Evolutionary conservation across 2,888 invertebrate species (phyloP).

Genomic region (Erebia epiphron): DNA sequence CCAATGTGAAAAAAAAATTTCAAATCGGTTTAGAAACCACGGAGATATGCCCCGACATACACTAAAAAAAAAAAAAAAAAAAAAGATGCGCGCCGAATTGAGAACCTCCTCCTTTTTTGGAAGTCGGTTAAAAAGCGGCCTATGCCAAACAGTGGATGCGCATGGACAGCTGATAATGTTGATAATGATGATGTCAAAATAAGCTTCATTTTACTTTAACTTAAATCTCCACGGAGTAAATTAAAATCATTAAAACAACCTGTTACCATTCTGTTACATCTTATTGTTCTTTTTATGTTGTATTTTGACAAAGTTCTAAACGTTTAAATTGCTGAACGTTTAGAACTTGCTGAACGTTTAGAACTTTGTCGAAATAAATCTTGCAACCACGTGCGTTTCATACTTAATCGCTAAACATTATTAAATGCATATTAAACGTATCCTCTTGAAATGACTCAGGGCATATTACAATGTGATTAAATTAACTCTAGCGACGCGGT

Average conservation of each 20-base stretch:
- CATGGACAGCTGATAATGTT: too few species aligned
- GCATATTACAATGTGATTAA: constrained; percentile 35
- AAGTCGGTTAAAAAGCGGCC: too few species aligned
- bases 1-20: too few species aligned
- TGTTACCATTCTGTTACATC: background rate
- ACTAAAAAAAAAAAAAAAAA: too few species aligned
- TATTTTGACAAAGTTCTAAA: background rate
- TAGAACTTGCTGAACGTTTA: background rate
- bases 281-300: background rate
- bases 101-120: too few species aligned
- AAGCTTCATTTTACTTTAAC: too few species aligned
- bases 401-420: constrained; percentile 37
- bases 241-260: background rate
- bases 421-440: constrained; percentile 38
- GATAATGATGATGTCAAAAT: too few species aligned
- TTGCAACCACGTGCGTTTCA: constrained; percentile 33
- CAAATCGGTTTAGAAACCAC: too few species aligned
- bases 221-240: background rate
- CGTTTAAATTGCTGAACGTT: background rate
- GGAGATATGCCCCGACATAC: too few species aligned
- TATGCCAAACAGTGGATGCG: too few species aligned
- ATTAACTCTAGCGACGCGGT: constrained; percentile 31
- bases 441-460: constrained; percentile 37
- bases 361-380: constrained; percentile 29
- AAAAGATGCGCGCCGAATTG: too few species aligned